Conservation (phyloP, 1,140 invertebrate species). For the Lordiphosa stackelbergi region DNA sequence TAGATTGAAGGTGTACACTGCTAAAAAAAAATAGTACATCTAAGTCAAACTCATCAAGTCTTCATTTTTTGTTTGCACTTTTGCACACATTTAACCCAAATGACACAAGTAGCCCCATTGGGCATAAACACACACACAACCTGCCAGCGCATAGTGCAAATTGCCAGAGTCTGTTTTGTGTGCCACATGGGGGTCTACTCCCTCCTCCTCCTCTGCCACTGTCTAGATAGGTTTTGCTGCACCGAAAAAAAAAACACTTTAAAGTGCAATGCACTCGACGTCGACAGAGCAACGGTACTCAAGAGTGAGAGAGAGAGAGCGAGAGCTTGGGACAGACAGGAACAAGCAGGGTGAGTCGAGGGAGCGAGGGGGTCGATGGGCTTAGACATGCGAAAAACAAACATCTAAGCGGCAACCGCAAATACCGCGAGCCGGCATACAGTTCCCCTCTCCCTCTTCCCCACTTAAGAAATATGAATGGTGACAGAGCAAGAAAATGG, state of each 20-base stretch:
- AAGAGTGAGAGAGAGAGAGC: conserved; percentile 11
- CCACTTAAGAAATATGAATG: neutral
- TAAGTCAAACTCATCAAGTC: no score
- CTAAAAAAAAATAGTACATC: neutral
- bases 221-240: conserved; percentile 9
- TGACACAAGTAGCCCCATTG: conserved; percentile 40
- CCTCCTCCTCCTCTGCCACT: neutral
- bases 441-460: neutral
- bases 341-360: no score
- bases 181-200: conserved; percentile 43
- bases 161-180: conserved; percentile 36
- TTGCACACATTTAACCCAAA: conserved; percentile 39
- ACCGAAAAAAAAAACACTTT: conserved; percentile 45
- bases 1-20: no score
- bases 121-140: conserved; percentile 22
- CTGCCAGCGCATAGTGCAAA: conserved; percentile 22
- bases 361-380: neutral
- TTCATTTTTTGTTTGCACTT: neutral
- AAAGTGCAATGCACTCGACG: conserved; percentile 63
- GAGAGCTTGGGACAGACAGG: no score
- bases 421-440: conserved; percentile 31
- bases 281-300: conserved; percentile 43
- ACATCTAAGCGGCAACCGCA: conserved; percentile 39
- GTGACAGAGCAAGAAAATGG: no score
- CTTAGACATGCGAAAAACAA: conserved; percentile 26